Conservation (phyloP, 2,113 vertebrate genomes). For the Fregetta grallaria region DNA sequence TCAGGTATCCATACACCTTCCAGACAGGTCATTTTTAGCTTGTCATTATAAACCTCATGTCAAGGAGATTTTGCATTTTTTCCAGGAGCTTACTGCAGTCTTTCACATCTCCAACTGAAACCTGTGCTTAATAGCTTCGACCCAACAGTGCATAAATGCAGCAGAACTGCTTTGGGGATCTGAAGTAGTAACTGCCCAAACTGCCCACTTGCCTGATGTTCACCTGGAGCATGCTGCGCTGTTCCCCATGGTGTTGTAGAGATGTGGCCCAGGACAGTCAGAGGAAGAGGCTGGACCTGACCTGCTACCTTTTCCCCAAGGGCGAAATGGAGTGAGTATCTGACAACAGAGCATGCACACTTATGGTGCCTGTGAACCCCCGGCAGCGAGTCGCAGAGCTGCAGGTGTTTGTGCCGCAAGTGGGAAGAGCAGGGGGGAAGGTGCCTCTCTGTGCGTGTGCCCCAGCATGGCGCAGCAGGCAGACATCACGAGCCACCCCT, state of each 20-base stretch:
- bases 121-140: neutral
- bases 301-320: neutral
- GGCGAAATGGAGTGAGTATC: neutral
- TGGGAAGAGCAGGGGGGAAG: neutral
- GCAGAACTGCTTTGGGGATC: neutral
- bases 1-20: neutral
- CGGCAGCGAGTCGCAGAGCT: accelerated
- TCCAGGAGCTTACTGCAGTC: neutral
- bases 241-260: neutral
- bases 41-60: neutral
- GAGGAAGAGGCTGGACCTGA: neutral
- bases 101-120: neutral
- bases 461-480: neutral
- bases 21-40: neutral
- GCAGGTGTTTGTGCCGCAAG: neutral
- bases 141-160: neutral
- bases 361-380: neutral
- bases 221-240: neutral
- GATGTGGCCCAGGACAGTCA: neutral
- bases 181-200: neutral
- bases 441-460: accelerated
- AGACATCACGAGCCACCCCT: neutral
- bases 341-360: neutral
- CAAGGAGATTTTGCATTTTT: neutral
- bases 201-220: neutral